Evolutionary conservation across 2,797 vertebrate genomes (phyloP).

Genomic region (Menidia menidia): DNA sequence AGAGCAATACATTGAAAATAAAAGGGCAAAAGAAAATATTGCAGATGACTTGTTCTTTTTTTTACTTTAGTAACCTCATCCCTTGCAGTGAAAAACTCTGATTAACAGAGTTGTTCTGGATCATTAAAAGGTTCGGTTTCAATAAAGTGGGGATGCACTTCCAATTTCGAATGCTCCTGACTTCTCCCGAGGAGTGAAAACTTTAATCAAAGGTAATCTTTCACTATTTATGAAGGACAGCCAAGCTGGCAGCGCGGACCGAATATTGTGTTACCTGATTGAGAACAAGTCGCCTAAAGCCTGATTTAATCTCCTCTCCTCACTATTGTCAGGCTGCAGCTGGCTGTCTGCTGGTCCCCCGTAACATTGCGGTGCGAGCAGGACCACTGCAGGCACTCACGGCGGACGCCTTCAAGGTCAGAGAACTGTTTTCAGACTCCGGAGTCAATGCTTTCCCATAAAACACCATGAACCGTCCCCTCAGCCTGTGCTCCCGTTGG

Average conservation of each 20-base stretch:
- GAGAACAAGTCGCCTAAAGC: conserved; percentile 45
- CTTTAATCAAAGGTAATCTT: conserved; percentile 61
- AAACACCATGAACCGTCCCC: conserved; percentile 32
- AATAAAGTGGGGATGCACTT: conserved; percentile 25
- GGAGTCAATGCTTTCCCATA: conserved; percentile 28
- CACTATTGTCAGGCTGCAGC: conserved; percentile 43
- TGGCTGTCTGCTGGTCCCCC: conserved; percentile 48
- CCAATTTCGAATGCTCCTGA: neutral
- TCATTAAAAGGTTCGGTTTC: conserved; percentile 40
- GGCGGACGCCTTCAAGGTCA: conserved; percentile 70
- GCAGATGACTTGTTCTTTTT: conserved; percentile 1
- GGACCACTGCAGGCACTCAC: conserved; percentile 62
- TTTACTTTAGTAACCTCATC: conserved; percentile 23
- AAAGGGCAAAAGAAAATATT: conserved; percentile 26
- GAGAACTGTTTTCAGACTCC: conserved; percentile 46
- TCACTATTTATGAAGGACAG: conserved; percentile 53
- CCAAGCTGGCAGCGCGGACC: conserved; percentile 61
- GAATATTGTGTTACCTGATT: conserved; percentile 72
- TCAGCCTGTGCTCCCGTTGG: conserved; percentile 29
- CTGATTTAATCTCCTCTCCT: conserved; percentile 53
- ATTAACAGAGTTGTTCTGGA: conserved; percentile 54
- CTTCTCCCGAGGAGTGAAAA: conserved; percentile 36
- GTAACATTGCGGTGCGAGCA: conserved; percentile 68
- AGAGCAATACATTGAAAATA: neutral
- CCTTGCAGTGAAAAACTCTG: conserved; percentile 44